Evolutionary conservation across 2,888 invertebrate genomes (phyloP).

Genomic region (Volucella zonaria): DNA sequence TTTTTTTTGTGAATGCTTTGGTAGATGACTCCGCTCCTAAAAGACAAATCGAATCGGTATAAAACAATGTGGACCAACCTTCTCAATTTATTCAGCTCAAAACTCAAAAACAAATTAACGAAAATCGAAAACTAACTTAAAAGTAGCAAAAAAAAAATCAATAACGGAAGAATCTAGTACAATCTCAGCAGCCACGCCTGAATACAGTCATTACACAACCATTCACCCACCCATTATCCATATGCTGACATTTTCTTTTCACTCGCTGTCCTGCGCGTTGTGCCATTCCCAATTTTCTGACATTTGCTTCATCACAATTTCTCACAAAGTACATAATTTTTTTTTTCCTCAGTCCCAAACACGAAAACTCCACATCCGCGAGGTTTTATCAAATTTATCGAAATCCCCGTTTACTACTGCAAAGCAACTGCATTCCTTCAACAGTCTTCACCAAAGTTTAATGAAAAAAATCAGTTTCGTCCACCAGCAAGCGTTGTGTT

Average conservation of each 20-base stretch:
- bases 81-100: too few relatives aligned
- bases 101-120: too few relatives aligned
- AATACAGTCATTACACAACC: slow-evolving; percentile 63
- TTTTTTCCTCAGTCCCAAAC: slow-evolving; percentile 15
- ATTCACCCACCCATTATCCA: background rate
- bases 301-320: slow-evolving; percentile 36
- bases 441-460: background rate
- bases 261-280: slow-evolving; percentile 53
- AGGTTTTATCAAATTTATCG: slow-evolving; percentile 1
- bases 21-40: too few relatives aligned
- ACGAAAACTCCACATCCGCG: background rate
- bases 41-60: too few relatives aligned
- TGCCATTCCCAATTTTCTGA: slow-evolving; percentile 35
- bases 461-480: background rate
- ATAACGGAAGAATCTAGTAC: slow-evolving; percentile 36
- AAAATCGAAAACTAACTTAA: too few relatives aligned
- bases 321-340: slow-evolving; percentile 20
- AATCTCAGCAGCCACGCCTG: slow-evolving; percentile 43
- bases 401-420: background rate
- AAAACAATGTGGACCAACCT: too few relatives aligned
- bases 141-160: background rate
- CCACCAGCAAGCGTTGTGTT: background rate
- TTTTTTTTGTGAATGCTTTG: too few relatives aligned
- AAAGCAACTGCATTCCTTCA: too few relatives aligned
- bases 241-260: slow-evolving; percentile 11